These are phyloP conservation scores for Trachurus trachurus DNA, from an alignment of 2,797 vertebrate genomes.

Conservation along the genomic window DNA sequence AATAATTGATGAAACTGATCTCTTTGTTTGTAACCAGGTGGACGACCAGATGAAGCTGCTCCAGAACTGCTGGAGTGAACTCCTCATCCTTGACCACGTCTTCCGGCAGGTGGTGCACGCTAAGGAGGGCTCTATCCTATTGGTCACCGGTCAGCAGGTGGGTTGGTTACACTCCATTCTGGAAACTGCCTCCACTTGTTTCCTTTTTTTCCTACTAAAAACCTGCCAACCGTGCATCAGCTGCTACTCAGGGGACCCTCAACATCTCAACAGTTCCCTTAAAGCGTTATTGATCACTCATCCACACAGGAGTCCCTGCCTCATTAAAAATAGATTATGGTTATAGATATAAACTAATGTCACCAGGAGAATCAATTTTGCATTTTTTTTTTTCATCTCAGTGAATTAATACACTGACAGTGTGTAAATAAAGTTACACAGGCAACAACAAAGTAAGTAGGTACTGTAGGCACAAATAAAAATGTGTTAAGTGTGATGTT, in stretches of 20 bases:
- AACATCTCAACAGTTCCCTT: slow-evolving; percentile 62
- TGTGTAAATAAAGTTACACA: slow-evolving; percentile 74
- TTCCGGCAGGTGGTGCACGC: slow-evolving; percentile 97
- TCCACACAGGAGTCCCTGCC: slow-evolving; percentile 56
- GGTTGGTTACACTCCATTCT: slow-evolving; percentile 61
- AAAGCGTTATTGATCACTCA: slow-evolving; percentile 77
- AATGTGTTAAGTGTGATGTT: slow-evolving; percentile 69
- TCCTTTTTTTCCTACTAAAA: not conserved
- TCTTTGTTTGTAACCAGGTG: slow-evolving; percentile 86
- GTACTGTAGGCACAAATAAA: slow-evolving; percentile 52
- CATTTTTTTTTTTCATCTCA: slow-evolving; percentile 47
- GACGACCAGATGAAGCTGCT: slow-evolving; percentile 99
- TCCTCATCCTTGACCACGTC: slow-evolving; percentile 97
- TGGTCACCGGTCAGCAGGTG: slow-evolving; percentile 98
- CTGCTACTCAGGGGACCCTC: slow-evolving; percentile 50
- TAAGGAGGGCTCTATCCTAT: slow-evolving; percentile 96
- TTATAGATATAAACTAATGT: slow-evolving; percentile 77
- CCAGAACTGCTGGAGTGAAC: slow-evolving; percentile 99
- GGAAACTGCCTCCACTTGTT: not conserved
- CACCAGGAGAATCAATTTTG: slow-evolving; percentile 78
- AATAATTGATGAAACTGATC: slow-evolving; percentile 14
- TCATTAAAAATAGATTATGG: slow-evolving; percentile 82
- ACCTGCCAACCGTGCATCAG: slow-evolving; percentile 1
- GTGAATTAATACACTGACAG: slow-evolving; percentile 19
- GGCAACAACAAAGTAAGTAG: slow-evolving; percentile 55